A percentile compares a stretch with the other conserved stretches of the same genome.
phyloP scores from a whole-genome alignment of 1,140 invertebrate genomes.

The Fopius arisanus region DNA sequence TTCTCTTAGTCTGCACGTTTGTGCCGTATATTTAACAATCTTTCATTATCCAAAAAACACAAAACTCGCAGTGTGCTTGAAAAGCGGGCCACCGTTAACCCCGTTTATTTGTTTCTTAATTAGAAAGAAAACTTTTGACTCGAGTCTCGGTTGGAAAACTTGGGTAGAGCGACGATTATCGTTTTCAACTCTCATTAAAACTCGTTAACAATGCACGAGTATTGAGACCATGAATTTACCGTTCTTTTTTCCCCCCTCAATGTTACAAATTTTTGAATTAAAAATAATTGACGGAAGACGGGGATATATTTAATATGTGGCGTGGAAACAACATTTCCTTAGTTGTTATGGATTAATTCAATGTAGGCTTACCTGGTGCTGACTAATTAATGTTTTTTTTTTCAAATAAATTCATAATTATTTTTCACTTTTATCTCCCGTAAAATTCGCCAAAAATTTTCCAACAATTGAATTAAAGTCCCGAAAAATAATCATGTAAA shows the following conservation, averaged over 20 bases:
- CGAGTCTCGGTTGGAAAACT: background rate
- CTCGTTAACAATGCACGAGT: background rate
- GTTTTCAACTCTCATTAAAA: background rate
- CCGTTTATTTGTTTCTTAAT: constrained; percentile 22
- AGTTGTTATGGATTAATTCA: too few relatives aligned
- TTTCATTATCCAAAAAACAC: background rate
- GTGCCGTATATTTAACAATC: background rate
- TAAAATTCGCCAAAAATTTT: too few relatives aligned
- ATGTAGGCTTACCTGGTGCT: too few relatives aligned
- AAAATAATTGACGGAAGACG: background rate
- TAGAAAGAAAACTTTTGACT: constrained; percentile 18
- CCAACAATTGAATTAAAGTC: too few relatives aligned
- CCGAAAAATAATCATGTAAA: too few relatives aligned
- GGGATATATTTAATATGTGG: background rate
- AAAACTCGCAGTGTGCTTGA: background rate
- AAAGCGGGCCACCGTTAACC: background rate
- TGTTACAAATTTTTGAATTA: background rate
- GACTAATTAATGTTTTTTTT: too few relatives aligned
- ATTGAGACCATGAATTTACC: background rate
- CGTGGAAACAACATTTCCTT: background rate
- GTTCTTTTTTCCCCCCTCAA: background rate
- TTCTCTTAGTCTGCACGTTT: background rate
- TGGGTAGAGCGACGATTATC: background rate
- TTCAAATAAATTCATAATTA: too few relatives aligned
- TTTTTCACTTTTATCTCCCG: too few relatives aligned